These are phyloP conservation scores for Numenius arquata DNA, from an alignment of 2,113 vertebrate species.

Conservation along the genomic window DNA sequence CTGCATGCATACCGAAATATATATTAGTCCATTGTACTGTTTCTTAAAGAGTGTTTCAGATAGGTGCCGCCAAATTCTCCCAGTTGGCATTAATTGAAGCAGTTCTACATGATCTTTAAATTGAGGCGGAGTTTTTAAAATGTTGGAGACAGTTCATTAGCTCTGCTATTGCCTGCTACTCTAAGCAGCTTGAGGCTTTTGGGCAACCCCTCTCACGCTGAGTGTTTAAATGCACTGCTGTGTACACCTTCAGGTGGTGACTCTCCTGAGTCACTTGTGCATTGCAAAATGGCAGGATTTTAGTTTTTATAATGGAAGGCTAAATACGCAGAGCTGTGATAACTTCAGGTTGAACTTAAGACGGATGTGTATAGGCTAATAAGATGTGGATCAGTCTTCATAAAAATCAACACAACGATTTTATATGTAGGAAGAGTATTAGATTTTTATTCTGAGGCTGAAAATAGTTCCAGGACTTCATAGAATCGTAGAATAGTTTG, in stretches of 20 bases:
- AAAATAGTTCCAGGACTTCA: not conserved
- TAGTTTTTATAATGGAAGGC: not conserved
- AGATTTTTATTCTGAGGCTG: not conserved
- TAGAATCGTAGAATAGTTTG: not conserved
- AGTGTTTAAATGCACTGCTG: not conserved
- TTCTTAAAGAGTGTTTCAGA: not conserved
- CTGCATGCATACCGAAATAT: fast-evolving
- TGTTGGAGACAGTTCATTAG: not conserved
- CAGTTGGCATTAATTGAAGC: not conserved
- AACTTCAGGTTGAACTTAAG: not conserved
- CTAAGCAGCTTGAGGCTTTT: not conserved
- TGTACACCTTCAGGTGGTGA: not conserved
- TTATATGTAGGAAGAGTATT: not conserved
- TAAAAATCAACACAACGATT: not conserved
- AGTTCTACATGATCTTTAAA: not conserved
- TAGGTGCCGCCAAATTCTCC: not conserved
- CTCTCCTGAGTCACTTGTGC: not conserved
- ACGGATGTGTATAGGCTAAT: not conserved
- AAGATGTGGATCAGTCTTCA: not conserved
- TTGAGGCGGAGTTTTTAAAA: not conserved
- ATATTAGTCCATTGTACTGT: not conserved
- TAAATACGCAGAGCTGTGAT: not conserved
- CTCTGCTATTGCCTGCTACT: not conserved
- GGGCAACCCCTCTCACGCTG: not conserved
- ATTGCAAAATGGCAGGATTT: not conserved